Conservation (phyloP, 2,113 vertebrate genomes). For the Chaenocephalus aceratus region DNA sequence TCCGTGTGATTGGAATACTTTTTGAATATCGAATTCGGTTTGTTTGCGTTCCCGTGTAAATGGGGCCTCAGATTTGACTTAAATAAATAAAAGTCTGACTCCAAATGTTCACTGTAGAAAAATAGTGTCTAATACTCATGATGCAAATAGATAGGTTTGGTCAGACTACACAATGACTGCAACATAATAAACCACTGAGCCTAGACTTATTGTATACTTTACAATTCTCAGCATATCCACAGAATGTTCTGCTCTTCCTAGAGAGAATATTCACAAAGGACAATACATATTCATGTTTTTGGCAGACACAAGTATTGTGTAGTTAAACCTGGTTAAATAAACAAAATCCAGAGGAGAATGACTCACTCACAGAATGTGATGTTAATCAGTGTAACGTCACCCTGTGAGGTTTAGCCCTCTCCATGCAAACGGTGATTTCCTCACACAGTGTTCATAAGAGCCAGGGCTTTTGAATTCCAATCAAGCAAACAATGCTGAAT, state of each 20-base stretch:
- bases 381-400: conserved; percentile 7
- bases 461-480: conserved; percentile 42
- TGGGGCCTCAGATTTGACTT: neutral
- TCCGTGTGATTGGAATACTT: too few species aligned
- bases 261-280: neutral
- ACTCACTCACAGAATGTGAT: neutral
- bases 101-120: conserved; percentile 3
- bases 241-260: neutral
- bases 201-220: neutral
- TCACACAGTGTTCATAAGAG: conserved; percentile 18
- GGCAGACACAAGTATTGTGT: conserved; percentile 20
- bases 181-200: conserved; percentile 5
- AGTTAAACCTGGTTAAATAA: conserved; percentile 33
- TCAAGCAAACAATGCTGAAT: conserved; percentile 32
- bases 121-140: neutral
- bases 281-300: conserved; percentile 19
- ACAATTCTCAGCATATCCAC: neutral
- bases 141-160: neutral
- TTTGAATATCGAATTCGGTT: too few species aligned
- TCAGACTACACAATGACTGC: neutral
- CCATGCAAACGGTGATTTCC: conserved; percentile 49
- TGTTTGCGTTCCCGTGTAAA: too few species aligned
- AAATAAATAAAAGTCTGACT: conserved; percentile 1
- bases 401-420: conserved; percentile 32
- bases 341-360: conserved; percentile 12